Evolutionary conservation across 1,140 invertebrate genomes (phyloP).

Genomic region (Acromyrmex charruanus): DNA sequence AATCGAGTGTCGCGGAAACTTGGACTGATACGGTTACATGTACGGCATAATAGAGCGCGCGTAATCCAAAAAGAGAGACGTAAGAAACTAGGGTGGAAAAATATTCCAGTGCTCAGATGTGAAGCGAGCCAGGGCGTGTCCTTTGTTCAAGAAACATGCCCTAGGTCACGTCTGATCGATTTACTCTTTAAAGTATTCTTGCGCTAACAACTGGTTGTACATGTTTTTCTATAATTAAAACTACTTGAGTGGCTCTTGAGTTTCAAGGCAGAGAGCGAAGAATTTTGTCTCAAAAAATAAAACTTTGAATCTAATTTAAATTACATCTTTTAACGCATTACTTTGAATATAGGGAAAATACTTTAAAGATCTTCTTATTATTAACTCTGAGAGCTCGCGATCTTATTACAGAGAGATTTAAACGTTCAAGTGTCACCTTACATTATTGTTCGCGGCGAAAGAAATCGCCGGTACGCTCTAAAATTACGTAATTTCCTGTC

Average conservation of each 20-base stretch:
- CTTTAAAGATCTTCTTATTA: not conserved
- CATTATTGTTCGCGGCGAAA: slow-evolving; percentile 9
- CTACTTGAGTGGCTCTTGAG: not conserved
- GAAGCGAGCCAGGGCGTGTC: not conserved
- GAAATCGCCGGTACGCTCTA: not conserved
- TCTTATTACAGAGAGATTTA: not conserved
- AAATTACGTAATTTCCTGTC: slow-evolving; percentile 19
- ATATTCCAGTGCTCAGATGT: slow-evolving; percentile 30
- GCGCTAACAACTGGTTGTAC: slow-evolving; percentile 18
- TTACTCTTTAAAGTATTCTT: slow-evolving; percentile 50
- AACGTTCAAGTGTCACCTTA: not conserved
- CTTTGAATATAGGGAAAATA: not conserved
- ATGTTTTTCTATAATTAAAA: slow-evolving; percentile 42
- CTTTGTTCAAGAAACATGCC: slow-evolving; percentile 36
- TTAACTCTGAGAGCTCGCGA: not conserved
- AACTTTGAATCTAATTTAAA: not conserved
- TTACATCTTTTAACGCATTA: not conserved
- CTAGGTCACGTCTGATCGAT: slow-evolving; percentile 55
- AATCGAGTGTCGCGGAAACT: slow-evolving; percentile 53
- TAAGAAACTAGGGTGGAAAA: slow-evolving; percentile 37
- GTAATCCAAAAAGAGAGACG: slow-evolving; percentile 35
- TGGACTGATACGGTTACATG: slow-evolving; percentile 35
- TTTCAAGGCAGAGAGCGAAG: not conserved
- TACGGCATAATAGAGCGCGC: slow-evolving; percentile 54
- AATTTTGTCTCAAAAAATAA: not conserved